Conservation (phyloP, 2,888 invertebrate species). For the Operophtera brumata region DNA sequence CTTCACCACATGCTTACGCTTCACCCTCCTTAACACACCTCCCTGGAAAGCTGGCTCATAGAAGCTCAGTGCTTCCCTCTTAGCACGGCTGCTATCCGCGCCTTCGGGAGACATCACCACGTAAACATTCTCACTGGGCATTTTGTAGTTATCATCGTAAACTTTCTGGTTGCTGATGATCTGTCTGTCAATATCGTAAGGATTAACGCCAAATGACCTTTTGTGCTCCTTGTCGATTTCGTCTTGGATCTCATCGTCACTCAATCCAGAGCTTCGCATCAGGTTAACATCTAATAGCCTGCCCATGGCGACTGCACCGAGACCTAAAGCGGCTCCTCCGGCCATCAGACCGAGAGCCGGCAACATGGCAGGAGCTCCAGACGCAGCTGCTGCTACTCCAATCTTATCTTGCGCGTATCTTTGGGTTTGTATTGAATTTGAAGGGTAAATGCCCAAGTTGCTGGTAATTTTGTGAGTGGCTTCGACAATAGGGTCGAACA, state of each 20-base stretch:
- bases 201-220: conserved; percentile 66
- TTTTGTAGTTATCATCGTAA: conserved; percentile 76
- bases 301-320: conserved; percentile 90
- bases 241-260: conserved; percentile 62
- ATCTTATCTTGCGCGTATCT: conserved; percentile 83
- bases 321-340: conserved; percentile 89
- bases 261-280: conserved; percentile 76
- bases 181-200: conserved; percentile 70
- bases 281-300: conserved; percentile 84
- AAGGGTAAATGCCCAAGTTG: conserved; percentile 84
- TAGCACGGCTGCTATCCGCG: conserved; percentile 52
- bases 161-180: conserved; percentile 66
- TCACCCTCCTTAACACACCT: conserved; percentile 47
- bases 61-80: conserved; percentile 57
- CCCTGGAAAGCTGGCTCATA: conserved; percentile 51
- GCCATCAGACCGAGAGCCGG: conserved; percentile 89
- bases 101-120: conserved; percentile 75
- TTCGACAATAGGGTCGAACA: conserved; percentile 87
- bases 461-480: conserved; percentile 90
- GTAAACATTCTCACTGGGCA: conserved; percentile 78
- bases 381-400: conserved; percentile 80
- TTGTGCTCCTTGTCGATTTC: conserved; percentile 79
- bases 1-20: conserved; percentile 55
- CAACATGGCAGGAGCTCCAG: conserved; percentile 83
- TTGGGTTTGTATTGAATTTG: conserved; percentile 67